Conservation (phyloP, 2,888 invertebrate genomes). For the Cylindroiulus punctatus region DNA sequence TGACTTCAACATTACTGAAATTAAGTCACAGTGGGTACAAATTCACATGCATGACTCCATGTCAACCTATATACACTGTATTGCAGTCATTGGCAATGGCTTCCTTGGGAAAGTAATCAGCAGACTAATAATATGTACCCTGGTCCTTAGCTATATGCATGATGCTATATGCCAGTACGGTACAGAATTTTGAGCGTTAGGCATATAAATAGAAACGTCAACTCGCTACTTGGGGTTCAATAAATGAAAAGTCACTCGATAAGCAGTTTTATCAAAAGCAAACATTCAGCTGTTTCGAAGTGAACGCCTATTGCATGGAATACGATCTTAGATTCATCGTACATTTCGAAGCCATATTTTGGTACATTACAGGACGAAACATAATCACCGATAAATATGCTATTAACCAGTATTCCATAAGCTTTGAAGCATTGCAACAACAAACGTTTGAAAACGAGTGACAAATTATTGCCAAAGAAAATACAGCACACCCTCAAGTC, state of each 20-base stretch:
- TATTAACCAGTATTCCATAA: background rate
- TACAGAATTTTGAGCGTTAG: too few relatives aligned
- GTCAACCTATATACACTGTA: too few relatives aligned
- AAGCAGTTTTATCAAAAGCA: conserved; percentile 26
- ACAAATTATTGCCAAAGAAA: conserved; percentile 24
- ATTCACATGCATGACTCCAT: too few relatives aligned
- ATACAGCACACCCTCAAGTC: background rate
- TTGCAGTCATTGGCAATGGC: too few relatives aligned
- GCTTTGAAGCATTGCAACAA: background rate
- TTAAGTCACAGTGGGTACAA: too few relatives aligned
- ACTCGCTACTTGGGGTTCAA: background rate
- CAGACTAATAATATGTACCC: too few relatives aligned
- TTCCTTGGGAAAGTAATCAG: too few relatives aligned
- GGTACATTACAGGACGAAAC: background rate
- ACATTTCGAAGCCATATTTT: background rate
- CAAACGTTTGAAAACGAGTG: background rate
- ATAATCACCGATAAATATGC: background rate
- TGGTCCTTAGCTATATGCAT: too few relatives aligned
- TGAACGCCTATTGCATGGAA: background rate
- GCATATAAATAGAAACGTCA: background rate
- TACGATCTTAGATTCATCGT: background rate
- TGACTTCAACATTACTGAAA: too few relatives aligned
- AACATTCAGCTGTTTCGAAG: background rate
- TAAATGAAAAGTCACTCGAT: background rate
- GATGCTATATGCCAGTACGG: too few relatives aligned